Evolutionary conservation across 2,113 vertebrate genomes (phyloP).

Genomic region (Cacatua alba): DNA sequence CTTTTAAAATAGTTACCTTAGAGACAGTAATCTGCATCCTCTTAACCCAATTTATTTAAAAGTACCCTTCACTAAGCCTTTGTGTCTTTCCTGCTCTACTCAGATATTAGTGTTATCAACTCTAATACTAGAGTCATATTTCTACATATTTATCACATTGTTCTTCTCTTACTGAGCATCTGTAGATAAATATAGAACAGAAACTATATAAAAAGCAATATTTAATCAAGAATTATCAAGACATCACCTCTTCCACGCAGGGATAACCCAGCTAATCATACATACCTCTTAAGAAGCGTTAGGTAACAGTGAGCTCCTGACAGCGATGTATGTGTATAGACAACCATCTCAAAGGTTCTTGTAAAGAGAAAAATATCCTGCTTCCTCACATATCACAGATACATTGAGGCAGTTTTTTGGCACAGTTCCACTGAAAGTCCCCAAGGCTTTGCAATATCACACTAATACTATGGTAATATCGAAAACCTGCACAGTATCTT

Average conservation of each 20-base stretch:
- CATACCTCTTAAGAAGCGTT: not conserved
- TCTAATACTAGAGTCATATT: not conserved
- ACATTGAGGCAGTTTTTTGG: not conserved
- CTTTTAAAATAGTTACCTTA: conserved; percentile 36
- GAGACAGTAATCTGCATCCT: conserved; percentile 31
- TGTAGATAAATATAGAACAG: not conserved
- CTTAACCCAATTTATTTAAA: conserved; percentile 55
- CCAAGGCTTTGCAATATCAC: not conserved
- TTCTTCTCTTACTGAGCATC: not conserved
- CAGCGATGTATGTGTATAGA: not conserved
- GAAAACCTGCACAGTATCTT: conserved; percentile 25
- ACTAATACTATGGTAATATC: not conserved
- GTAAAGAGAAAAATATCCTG: not conserved
- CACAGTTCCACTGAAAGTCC: not conserved
- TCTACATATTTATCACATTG: not conserved
- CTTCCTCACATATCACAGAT: not conserved
- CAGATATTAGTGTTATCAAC: not conserved
- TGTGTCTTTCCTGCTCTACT: conserved; percentile 24
- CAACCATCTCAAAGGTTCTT: not conserved
- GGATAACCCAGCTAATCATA: conserved; percentile 10
- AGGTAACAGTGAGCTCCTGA: conserved; percentile 7
- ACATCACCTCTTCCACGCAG: not conserved
- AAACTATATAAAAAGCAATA: not conserved
- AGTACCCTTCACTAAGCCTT: conserved; percentile 32
- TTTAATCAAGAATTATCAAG: not conserved